These are phyloP conservation scores for Melanotaenia maccullochi DNA, from an alignment of 2,797 vertebrate species.

Conservation along the genomic window DNA sequence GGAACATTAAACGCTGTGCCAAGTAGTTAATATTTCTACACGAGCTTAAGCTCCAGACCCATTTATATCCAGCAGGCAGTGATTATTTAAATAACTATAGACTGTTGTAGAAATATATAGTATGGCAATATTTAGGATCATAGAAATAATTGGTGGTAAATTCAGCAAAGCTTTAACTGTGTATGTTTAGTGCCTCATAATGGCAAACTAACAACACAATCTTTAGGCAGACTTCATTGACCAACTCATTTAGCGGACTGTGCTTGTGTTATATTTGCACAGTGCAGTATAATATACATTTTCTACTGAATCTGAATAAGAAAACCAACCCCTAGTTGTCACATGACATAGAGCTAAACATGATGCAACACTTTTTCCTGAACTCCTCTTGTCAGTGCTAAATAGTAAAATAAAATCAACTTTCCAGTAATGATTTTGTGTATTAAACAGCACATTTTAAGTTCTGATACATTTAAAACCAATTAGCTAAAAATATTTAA, in stretches of 20 bases:
- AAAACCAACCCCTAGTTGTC: slow-evolving; percentile 7
- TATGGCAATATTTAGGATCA: not conserved
- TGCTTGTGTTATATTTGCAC: not conserved
- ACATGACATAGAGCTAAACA: not conserved
- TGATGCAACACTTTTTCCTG: slow-evolving; percentile 5
- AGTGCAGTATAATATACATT: not conserved
- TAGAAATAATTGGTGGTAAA: slow-evolving; percentile 8
- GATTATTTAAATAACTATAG: slow-evolving; percentile 20
- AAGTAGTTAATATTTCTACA: slow-evolving; percentile 11
- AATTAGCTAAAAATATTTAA: not conserved
- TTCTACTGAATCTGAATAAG: not conserved
- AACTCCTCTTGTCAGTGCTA: not conserved
- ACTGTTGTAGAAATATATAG: slow-evolving; percentile 1
- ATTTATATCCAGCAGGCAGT: slow-evolving; percentile 11
- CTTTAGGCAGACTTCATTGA: not conserved
- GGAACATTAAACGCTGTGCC: slow-evolving; percentile 29
- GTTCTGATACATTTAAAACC: not conserved
- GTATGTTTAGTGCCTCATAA: not conserved
- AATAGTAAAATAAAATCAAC: not conserved
- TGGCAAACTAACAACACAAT: not conserved
- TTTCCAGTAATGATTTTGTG: not conserved
- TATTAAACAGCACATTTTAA: not conserved
- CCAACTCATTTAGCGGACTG: not conserved
- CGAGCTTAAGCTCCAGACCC: not conserved
- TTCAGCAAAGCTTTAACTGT: not conserved